Evolutionary conservation across 2,797 vertebrate genomes (phyloP).

Genomic region (Leuciscus waleckii): DNA sequence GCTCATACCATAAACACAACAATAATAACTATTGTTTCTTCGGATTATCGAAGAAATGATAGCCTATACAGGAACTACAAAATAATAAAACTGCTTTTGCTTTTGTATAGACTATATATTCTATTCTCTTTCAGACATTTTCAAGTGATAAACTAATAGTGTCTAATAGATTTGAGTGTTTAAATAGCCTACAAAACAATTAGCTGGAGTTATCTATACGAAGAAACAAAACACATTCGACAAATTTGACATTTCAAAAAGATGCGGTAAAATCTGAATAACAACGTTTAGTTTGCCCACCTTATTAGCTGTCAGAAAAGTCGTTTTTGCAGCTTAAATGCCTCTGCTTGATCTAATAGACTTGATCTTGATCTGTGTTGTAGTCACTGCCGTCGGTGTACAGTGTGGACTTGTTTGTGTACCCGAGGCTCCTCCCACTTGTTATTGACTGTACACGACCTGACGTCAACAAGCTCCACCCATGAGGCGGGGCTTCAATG

Average conservation of each 20-base stretch:
- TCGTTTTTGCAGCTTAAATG: background rate
- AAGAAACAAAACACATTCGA: background rate
- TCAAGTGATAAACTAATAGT: background rate
- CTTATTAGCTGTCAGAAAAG: background rate
- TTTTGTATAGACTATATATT: background rate
- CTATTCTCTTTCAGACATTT: background rate
- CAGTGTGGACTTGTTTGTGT: constrained; percentile 74
- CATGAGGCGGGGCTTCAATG: constrained; percentile 25
- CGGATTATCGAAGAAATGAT: too few relatives aligned
- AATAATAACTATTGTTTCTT: background rate
- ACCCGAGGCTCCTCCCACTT: constrained; percentile 43
- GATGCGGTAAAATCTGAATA: background rate
- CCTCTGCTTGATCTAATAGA: background rate
- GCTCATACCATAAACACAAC: background rate
- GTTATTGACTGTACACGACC: background rate
- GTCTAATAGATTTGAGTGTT: background rate
- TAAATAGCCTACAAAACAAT: background rate
- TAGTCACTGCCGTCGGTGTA: background rate
- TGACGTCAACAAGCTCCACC: constrained; percentile 60
- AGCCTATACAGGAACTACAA: background rate
- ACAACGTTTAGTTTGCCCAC: background rate
- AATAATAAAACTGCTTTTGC: background rate
- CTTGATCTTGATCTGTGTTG: background rate
- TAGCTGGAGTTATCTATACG: background rate
- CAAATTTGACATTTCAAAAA: background rate